Evolutionary conservation across 2,888 invertebrate species (phyloP).

Genomic region (Rapana venosa): DNA sequence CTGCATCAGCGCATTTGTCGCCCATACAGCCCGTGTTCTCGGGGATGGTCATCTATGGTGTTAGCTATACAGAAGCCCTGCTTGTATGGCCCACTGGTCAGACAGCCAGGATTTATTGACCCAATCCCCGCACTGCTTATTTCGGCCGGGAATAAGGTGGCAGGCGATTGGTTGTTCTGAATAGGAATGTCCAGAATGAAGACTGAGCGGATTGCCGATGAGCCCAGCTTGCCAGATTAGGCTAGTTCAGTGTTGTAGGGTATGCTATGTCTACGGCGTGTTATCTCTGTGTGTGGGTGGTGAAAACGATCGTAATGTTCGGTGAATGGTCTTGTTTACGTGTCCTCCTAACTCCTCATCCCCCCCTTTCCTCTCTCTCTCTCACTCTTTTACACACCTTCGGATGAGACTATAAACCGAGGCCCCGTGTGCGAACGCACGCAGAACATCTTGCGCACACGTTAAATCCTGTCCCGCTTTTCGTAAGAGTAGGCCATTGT

Average conservation of each 20-base stretch:
- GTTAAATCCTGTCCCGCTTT: no score
- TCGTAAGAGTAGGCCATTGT: no score
- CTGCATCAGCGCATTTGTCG: no score
- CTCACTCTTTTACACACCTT: no score
- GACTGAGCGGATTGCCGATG: not conserved
- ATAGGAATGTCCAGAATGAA: not conserved
- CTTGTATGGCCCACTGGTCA: not conserved
- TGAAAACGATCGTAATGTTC: no score
- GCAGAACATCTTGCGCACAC: no score
- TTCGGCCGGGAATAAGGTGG: not conserved
- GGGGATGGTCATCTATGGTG: not conserved
- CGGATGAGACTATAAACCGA: no score
- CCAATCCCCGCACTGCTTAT: conserved; percentile 4
- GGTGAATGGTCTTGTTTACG: not conserved
- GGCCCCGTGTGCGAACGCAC: no score
- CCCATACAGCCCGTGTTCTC: not conserved
- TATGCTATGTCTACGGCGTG: not conserved
- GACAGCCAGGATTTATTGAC: not conserved
- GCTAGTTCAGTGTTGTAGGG: not conserved
- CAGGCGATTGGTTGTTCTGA: not conserved
- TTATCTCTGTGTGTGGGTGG: not conserved
- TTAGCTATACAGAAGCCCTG: not conserved
- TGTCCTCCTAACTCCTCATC: not conserved
- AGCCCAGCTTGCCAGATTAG: not conserved
- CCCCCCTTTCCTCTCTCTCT: not conserved